These are phyloP conservation scores for Hycleus phaleratus DNA, from an alignment of 1,140 invertebrate genomes.

Conservation along the genomic window DNA sequence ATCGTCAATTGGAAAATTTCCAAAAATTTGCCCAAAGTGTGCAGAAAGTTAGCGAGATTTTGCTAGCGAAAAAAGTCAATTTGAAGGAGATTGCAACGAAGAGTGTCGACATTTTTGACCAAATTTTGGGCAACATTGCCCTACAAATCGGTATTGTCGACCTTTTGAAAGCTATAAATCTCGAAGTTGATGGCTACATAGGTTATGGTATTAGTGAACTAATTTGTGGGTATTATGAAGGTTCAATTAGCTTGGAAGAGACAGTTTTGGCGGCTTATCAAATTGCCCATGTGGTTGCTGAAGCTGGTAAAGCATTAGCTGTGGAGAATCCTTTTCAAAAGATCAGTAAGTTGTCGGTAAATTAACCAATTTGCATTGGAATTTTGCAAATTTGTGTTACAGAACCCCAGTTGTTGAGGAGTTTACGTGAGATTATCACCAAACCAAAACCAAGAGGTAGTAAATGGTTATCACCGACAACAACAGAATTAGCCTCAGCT, in stretches of 20 bases:
- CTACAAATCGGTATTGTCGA: constrained; percentile 74
- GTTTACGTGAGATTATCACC: too few relatives aligned
- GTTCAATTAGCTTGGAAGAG: constrained; percentile 8
- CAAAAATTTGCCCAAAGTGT: background rate
- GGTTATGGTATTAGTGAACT: constrained; percentile 75
- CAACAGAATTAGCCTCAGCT: too few relatives aligned
- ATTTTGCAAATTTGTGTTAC: too few relatives aligned
- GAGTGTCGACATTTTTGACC: constrained; percentile 28
- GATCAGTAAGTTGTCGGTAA: too few relatives aligned
- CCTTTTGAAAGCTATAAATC: constrained; percentile 53
- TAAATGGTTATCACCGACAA: too few relatives aligned
- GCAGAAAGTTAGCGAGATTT: constrained; percentile 27
- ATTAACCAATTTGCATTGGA: too few relatives aligned
- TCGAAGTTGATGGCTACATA: constrained; percentile 66
- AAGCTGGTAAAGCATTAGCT: too few relatives aligned
- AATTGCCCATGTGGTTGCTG: too few relatives aligned
- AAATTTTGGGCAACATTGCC: constrained; percentile 64
- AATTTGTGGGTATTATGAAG: constrained; percentile 75
- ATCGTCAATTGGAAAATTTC: background rate
- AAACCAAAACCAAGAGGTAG: too few relatives aligned
- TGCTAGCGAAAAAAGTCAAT: constrained; percentile 52
- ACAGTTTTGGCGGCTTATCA: background rate
- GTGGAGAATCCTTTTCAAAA: too few relatives aligned
- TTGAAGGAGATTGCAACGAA: constrained; percentile 55
- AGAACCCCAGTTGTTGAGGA: too few relatives aligned